phyloP scores from a whole-genome alignment of 2,113 vertebrate species.

The Dipodomys spectabilis region DNA sequence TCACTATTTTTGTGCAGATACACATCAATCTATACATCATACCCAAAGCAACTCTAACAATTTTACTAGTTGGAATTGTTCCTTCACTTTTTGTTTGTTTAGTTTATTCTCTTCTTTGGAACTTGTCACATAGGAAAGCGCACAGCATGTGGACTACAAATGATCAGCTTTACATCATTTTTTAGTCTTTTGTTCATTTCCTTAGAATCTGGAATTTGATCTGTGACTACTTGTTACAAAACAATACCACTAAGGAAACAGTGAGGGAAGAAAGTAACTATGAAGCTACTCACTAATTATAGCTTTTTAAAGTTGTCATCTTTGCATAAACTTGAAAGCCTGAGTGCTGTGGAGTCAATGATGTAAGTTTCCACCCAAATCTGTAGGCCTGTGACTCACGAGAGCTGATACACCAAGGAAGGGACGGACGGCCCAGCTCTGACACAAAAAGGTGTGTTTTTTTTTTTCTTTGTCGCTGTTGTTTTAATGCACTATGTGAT shows the following conservation, averaged over 20 bases:
- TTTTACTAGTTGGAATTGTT: neutral
- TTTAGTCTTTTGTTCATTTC: neutral
- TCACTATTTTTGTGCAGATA: neutral
- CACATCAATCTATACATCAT: neutral
- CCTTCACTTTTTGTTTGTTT: neutral
- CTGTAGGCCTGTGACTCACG: neutral
- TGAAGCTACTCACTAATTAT: neutral
- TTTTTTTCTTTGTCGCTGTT: no score
- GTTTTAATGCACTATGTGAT: no score
- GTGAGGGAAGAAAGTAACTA: neutral
- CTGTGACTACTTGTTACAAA: neutral
- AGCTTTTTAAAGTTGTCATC: no score
- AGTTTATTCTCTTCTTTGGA: neutral
- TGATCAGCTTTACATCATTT: neutral
- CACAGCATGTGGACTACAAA: neutral
- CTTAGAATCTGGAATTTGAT: neutral
- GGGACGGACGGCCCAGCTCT: neutral
- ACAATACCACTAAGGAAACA: neutral
- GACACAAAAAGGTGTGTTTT: no score
- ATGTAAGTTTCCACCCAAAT: neutral
- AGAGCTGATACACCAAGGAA: neutral
- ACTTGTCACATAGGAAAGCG: neutral
- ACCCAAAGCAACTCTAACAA: neutral
- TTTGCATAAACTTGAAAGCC: neutral
- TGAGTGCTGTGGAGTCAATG: neutral